Evolutionary conservation across 2,888 invertebrate species (phyloP).

Genomic region (Tricholauxania praeusta): DNA sequence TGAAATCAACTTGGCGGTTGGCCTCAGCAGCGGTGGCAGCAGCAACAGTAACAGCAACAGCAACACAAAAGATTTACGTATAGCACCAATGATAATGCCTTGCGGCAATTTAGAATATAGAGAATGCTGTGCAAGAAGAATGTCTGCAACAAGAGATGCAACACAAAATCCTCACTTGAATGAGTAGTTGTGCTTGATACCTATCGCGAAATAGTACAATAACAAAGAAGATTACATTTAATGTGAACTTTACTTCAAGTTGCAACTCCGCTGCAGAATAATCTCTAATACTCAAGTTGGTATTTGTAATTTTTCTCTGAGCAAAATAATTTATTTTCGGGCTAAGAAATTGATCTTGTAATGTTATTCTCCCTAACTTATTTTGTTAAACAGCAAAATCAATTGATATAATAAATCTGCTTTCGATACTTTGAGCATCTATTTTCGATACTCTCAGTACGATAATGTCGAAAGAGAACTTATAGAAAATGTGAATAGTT

Average conservation of each 20-base stretch:
- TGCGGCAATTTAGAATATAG: not conserved
- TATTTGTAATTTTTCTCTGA: no score
- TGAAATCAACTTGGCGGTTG: not conserved
- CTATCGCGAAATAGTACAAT: not conserved
- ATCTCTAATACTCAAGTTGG: no score
- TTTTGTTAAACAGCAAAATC: no score
- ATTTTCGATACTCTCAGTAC: no score
- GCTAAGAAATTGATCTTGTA: no score
- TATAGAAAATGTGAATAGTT: not conserved
- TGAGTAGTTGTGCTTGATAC: no score
- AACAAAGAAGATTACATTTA: not conserved
- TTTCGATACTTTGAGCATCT: not conserved
- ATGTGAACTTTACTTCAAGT: slow-evolving; percentile 17
- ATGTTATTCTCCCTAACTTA: accelerated
- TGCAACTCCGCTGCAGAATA: no score
- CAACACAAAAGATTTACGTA: not conserved
- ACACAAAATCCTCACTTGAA: no score
- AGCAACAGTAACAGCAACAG: not conserved
- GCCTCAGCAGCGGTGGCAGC: not conserved
- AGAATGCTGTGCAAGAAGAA: not conserved
- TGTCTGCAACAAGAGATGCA: not conserved
- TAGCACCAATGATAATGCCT: not conserved
- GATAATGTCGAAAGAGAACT: not conserved
- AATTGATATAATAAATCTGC: not conserved
- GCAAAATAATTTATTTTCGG: no score